A percentile compares a stretch with the other conserved stretches of the same genome.
Evolutionary conservation across 2,797 vertebrate genomes (phyloP).

Genomic region (Enteromius paludinosus): DNA sequence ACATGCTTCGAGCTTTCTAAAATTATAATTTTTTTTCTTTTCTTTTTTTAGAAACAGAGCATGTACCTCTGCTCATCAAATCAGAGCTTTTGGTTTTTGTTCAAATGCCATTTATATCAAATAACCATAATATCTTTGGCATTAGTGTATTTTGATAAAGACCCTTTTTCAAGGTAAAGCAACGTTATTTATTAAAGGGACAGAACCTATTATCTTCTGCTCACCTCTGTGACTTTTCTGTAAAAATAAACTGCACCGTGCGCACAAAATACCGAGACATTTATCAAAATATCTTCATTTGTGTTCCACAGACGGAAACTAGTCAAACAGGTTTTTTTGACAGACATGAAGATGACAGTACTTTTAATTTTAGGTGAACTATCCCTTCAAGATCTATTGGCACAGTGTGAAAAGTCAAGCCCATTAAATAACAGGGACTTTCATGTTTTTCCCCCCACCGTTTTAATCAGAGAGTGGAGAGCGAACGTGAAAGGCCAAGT

Average conservation of each 20-base stretch:
- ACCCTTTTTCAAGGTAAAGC: background rate
- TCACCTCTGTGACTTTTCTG: background rate
- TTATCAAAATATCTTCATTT: background rate
- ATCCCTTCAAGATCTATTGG: background rate
- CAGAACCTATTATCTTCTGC: background rate
- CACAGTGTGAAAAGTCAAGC: conserved; percentile 10
- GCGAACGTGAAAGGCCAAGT: conserved; percentile 29
- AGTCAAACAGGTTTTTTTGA: conserved; percentile 1
- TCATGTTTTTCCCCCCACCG: background rate
- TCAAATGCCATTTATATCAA: background rate
- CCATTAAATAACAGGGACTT: conserved; percentile 13
- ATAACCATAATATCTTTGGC: background rate
- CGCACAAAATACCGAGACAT: background rate
- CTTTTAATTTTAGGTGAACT: background rate
- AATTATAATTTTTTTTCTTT: background rate
- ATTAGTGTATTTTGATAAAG: background rate
- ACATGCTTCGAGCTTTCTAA: conserved; percentile 26
- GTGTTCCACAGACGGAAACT: background rate
- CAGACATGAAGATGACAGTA: background rate
- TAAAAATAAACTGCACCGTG: background rate
- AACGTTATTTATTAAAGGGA: background rate
- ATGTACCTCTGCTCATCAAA: background rate
- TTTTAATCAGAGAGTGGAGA: conserved; percentile 37
- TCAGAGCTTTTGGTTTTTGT: background rate
- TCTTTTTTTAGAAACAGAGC: background rate